Evolutionary conservation across 30 jellyfish, hydroid and myxozoan genomes (phyloP), one percentile per base, ranked within the genome.

Genomic region (Aurelia sp.): DNA sequence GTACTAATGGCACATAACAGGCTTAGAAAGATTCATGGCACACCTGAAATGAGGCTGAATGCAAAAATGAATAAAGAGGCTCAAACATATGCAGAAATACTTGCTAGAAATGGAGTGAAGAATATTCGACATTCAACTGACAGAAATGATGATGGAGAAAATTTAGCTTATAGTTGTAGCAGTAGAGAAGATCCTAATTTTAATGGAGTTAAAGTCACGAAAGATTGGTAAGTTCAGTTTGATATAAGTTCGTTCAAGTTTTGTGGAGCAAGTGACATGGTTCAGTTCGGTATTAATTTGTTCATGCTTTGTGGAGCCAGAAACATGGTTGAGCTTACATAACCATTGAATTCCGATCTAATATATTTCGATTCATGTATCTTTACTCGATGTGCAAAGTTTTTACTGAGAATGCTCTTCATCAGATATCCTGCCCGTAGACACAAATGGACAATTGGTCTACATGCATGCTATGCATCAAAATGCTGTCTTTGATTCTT

Each of bases 1-100:
- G 97, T 90, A 2, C 40, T 86, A 35, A 82, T 31, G 67, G 97
- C 97, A 15, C 98, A 94, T 67, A 94, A 94, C 63, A 64, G 52
- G 58, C 89, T 86, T 21, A 90, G 98, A 27, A 75, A 76, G 51
- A 78, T 94, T 17, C 98, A 94, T 75, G 92, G 84, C 27, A 88
- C 93, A n/a, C 90, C 93, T 20, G 85, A 21, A 11, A 86, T 94
- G 97, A 74, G 33, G 18, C 73, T 94, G 44, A 82, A 86, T 78
- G 88, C 63, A 38, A 33, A 66, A 57, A 88, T 94, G 97, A 76
- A 96, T 2, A 73, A 72, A 38, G 94, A 64, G 31, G 97, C 97
- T 0, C 91, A 94, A 72, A 86, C 33, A 52, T 94, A 85, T 50
- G 98, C 98, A 31, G 80, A 94, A 76, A 24, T 78, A 79, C 87